Conservation (phyloP, 2,797 vertebrate genomes). For the Tamandua tetradactyla region DNA sequence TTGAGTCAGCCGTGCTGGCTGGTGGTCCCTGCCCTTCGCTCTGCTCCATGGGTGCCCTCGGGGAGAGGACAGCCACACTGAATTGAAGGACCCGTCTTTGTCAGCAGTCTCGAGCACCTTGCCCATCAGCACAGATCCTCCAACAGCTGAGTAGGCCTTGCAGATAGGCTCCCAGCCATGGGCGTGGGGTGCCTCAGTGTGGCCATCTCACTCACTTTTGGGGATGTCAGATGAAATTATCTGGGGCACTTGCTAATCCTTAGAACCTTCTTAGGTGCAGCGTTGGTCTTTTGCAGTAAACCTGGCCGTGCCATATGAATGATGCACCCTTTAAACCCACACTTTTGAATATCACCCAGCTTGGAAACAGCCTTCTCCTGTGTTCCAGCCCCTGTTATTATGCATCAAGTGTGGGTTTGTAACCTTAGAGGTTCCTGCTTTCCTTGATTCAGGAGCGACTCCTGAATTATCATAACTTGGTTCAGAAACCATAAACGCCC, state of each 20-base stretch:
- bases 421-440: not conserved
- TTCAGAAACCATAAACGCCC: not conserved
- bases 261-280: not conserved
- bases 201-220: not conserved
- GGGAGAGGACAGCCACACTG: not conserved
- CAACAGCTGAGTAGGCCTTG: not conserved
- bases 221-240: not conserved
- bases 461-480: not conserved
- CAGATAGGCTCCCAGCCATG: not conserved
- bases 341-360: not conserved
- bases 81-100: not conserved
- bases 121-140: not conserved
- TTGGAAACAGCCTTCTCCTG: not conserved
- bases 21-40: not conserved
- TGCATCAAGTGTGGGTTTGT: not conserved
- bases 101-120: not conserved
- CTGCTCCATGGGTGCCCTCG: not conserved
- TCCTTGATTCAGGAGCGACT: not conserved
- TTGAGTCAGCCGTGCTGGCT: not conserved
- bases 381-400: not conserved
- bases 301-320: not conserved
- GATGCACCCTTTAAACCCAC: not conserved
- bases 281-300: not conserved
- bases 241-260: not conserved
- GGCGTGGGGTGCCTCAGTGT: not conserved